Percentiles rank a stretch among this genome's conserved stretches.
Evolutionary conservation across 2,797 vertebrate genomes (phyloP).

Genomic region (Poecilia velifera): DNA sequence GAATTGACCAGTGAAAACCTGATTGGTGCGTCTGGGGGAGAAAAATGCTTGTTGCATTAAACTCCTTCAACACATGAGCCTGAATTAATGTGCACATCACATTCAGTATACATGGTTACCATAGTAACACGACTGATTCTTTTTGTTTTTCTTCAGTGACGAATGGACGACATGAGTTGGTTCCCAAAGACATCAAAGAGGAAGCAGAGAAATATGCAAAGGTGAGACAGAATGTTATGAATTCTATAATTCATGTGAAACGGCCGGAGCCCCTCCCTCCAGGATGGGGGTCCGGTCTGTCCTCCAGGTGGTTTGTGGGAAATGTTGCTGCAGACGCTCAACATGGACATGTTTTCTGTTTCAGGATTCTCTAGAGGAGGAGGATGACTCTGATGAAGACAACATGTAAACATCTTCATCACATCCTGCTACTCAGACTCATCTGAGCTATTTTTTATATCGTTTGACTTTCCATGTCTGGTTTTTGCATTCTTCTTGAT

Average conservation of each 20-base stretch:
- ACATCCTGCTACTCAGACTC: neutral
- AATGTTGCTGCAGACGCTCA: neutral
- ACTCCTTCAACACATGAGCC: neutral
- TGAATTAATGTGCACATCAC: neutral
- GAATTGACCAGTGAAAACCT: neutral
- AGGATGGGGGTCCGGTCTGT: neutral
- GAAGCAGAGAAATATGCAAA: conserved; percentile 99
- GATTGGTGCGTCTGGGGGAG: neutral
- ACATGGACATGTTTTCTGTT: conserved; percentile 14
- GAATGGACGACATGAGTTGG: conserved; percentile 93
- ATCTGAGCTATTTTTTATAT: conserved; percentile 69
- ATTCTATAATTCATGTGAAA: neutral
- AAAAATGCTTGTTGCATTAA: neutral
- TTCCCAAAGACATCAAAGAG: conserved; percentile 95
- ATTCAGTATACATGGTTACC: neutral
- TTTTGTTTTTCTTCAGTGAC: conserved; percentile 82
- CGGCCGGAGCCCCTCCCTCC: no score
- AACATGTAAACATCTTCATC: conserved; percentile 86
- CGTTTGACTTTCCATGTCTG: conserved; percentile 48
- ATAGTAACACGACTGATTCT: neutral
- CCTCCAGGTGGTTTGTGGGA: neutral
- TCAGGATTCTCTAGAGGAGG: conserved; percentile 97
- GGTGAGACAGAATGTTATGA: conserved; percentile 74
- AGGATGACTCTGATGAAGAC: conserved; percentile 98
- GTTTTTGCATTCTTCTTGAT: neutral